A percentile compares a stretch with the other conserved stretches of the same genome.
Evolutionary conservation across 2,797 vertebrate genomes (phyloP).

Genomic region (Brachyrhaphis roseni): DNA sequence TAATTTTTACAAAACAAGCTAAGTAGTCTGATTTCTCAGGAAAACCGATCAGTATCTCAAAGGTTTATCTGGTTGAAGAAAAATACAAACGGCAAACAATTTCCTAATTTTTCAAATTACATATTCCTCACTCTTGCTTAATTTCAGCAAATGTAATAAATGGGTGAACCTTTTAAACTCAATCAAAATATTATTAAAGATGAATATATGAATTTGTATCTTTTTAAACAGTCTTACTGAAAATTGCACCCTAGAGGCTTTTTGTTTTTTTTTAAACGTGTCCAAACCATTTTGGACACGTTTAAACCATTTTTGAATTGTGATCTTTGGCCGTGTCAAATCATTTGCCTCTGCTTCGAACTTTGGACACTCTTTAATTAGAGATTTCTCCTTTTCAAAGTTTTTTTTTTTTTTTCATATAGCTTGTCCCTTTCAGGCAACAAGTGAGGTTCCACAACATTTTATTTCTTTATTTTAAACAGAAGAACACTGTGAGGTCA

Average conservation of each 20-base stretch:
- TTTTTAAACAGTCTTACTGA: neutral
- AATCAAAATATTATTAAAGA: too few species aligned
- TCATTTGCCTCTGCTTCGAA: neutral
- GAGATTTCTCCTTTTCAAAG: neutral
- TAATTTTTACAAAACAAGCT: neutral
- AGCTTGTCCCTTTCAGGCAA: neutral
- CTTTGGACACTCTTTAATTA: too few species aligned
- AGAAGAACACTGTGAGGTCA: neutral
- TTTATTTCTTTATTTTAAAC: neutral
- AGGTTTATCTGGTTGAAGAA: too few species aligned
- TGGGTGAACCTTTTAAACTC: too few species aligned
- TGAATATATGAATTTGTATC: neutral
- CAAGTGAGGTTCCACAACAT: neutral
- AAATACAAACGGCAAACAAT: too few species aligned
- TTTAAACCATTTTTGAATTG: neutral
- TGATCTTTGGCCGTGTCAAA: neutral
- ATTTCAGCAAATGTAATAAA: too few species aligned
- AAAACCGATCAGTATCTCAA: neutral
- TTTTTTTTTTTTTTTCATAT: neutral
- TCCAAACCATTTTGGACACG: too few species aligned
- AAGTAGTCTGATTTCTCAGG: neutral
- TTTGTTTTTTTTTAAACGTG: too few species aligned
- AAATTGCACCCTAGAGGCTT: neutral
- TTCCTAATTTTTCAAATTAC: too few species aligned
- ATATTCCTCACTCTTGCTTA: too few species aligned